Evolutionary conservation across 1,140 invertebrate genomes (phyloP).

Genomic region (Aphelinus certus): DNA sequence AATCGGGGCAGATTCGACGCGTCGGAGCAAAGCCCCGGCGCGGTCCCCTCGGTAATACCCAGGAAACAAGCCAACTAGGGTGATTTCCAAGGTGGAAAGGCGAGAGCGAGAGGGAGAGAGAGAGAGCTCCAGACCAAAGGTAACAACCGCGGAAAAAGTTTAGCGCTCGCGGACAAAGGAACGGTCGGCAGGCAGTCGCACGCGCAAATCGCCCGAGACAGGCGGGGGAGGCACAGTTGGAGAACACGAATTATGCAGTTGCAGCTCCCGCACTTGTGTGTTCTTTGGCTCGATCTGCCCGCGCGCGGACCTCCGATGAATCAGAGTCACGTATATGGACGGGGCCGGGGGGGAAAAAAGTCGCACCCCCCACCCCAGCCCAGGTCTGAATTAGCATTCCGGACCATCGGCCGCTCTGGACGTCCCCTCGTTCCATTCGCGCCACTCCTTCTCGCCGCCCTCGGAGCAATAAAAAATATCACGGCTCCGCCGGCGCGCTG

Average conservation of each 20-base stretch:
- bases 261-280: no score
- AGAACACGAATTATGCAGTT: no score
- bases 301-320: conserved; percentile 42
- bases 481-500: neutral
- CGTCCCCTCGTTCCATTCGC: no score
- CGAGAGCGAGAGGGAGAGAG: neutral
- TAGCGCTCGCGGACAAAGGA: conserved; percentile 7
- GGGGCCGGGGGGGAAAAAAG: no score
- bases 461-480: conserved; percentile 51
- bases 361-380: no score
- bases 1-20: conserved; percentile 9
- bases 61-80: neutral
- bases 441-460: no score
- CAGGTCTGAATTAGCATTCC: conserved; percentile 52
- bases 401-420: conserved; percentile 36
- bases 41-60: neutral
- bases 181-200: conserved; percentile 15
- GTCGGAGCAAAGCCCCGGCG: no score
- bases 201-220: conserved; percentile 6
- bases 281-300: neutral
- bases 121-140: neutral
- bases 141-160: conserved; percentile 7
- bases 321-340: conserved; percentile 55
- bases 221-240: conserved; percentile 2
- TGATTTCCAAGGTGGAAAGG: conserved; percentile 1